These are phyloP conservation scores for Habropoda laboriosa DNA, from an alignment of 1,140 invertebrate species.

Conservation along the genomic window DNA sequence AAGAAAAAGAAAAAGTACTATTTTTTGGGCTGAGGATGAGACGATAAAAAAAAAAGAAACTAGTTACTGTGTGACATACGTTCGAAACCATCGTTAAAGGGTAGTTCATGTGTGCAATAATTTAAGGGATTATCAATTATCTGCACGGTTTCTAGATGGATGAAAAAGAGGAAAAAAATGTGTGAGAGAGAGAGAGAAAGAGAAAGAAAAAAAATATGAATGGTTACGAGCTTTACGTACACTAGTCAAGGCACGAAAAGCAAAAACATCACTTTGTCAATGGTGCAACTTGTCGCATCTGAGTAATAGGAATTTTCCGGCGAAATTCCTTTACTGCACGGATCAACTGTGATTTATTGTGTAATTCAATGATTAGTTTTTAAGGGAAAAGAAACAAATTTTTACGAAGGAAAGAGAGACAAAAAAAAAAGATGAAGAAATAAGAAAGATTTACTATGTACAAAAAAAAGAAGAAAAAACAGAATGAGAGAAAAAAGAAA, in stretches of 20 bases:
- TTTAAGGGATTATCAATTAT: slow-evolving; percentile 55
- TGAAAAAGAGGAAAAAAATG: not conserved
- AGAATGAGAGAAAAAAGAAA: slow-evolving; percentile 18
- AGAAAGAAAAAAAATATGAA: slow-evolving; percentile 21
- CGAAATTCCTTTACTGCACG: slow-evolving; percentile 64
- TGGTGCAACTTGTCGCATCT: slow-evolving; percentile 71
- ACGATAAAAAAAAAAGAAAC: too few species aligned
- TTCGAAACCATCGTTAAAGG: slow-evolving; percentile 51
- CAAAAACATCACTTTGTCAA: slow-evolving; percentile 72
- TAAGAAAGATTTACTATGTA: slow-evolving; percentile 17
- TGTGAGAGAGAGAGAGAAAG: not conserved
- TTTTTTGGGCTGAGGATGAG: slow-evolving; percentile 41
- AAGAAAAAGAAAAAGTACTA: not conserved
- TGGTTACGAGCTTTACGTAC: slow-evolving; percentile 73
- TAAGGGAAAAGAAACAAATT: slow-evolving; percentile 63
- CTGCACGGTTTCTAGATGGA: slow-evolving; percentile 56
- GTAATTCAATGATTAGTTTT: slow-evolving; percentile 68
- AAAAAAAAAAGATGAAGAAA: slow-evolving; percentile 31
- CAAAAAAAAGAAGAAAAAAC: slow-evolving; percentile 25
- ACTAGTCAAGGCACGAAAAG: slow-evolving; percentile 71
- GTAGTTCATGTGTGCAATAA: slow-evolving; percentile 64
- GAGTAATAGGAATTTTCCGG: slow-evolving; percentile 70
- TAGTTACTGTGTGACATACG: slow-evolving; percentile 50
- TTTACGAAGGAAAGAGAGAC: slow-evolving; percentile 45
- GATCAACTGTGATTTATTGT: slow-evolving; percentile 71